These are phyloP conservation scores for Paracyclopina nana DNA, from an alignment of 1,140 invertebrate species.

Conservation along the genomic window DNA sequence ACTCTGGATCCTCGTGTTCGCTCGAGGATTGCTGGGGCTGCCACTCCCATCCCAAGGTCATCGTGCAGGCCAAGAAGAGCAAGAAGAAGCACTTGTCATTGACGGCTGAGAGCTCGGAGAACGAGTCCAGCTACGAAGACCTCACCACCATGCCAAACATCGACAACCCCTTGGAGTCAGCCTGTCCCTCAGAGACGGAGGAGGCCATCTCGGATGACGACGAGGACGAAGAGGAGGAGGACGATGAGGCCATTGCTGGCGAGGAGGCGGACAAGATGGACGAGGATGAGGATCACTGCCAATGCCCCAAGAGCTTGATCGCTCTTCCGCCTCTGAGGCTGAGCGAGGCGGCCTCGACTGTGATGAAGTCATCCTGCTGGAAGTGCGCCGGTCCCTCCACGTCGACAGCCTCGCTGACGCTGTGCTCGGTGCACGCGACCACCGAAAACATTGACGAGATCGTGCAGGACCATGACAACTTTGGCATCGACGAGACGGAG, in stretches of 20 bases:
- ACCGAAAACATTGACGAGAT: constrained; percentile 7
- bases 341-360: no score
- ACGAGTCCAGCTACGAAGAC: not conserved
- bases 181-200: not conserved
- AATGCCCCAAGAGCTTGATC: not conserved
- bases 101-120: not conserved
- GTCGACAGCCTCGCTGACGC: not conserved
- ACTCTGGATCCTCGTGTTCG: constrained; percentile 14
- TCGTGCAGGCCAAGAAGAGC: not conserved
- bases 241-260: not conserved
- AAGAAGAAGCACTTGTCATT: constrained; percentile 1
- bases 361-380: no score
- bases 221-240: constrained; percentile 12
- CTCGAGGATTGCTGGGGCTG: constrained; percentile 9
- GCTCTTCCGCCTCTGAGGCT: not conserved
- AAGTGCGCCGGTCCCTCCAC: not conserved
- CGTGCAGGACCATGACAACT: constrained; percentile 13
- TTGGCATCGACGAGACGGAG: constrained; percentile 15
- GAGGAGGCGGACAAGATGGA: no score
- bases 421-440: not conserved
- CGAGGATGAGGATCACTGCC: not conserved
- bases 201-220: not conserved
- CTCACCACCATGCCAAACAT: not conserved
- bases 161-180: not conserved
- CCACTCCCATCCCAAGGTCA: not conserved